phyloP scores from a whole-genome alignment of 2,113 vertebrate genomes.

The Rhegmatorhina hoffmannsi region DNA sequence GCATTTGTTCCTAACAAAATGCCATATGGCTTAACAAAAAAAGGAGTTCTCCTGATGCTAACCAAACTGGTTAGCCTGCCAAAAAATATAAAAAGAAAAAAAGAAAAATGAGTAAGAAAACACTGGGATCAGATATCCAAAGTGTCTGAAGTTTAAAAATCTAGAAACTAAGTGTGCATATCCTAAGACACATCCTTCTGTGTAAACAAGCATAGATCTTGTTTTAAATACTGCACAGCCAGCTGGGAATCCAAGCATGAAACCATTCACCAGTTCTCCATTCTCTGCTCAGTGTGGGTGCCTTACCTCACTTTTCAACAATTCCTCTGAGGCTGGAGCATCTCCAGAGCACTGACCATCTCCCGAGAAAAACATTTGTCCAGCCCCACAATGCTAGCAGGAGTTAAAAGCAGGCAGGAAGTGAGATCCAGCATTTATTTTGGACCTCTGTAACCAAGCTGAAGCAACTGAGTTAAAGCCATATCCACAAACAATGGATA shows the following conservation, averaged over 20 bases:
- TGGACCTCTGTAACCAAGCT: not conserved
- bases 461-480: not conserved
- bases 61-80: not conserved
- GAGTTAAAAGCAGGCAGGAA: not conserved
- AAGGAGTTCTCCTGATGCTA: not conserved
- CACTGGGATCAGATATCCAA: not conserved
- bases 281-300: not conserved
- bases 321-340: constrained; percentile 15
- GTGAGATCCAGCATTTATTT: constrained; percentile 3
- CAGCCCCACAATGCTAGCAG: not conserved
- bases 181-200: not conserved
- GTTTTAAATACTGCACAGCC: not conserved
- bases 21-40: not conserved
- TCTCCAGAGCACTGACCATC: not conserved
- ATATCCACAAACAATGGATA: not conserved
- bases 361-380: not conserved
- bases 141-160: not conserved
- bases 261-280: not conserved
- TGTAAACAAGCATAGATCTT: not conserved
- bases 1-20: not conserved
- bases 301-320: constrained; percentile 50
- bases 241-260: constrained; percentile 31
- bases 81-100: not conserved
- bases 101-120: not conserved
- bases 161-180: not conserved